A percentile compares a stretch with the other conserved stretches of the same genome.
Conservation (phyloP, 2,888 invertebrate species). For the Acanthosepion esculentum region DNA sequence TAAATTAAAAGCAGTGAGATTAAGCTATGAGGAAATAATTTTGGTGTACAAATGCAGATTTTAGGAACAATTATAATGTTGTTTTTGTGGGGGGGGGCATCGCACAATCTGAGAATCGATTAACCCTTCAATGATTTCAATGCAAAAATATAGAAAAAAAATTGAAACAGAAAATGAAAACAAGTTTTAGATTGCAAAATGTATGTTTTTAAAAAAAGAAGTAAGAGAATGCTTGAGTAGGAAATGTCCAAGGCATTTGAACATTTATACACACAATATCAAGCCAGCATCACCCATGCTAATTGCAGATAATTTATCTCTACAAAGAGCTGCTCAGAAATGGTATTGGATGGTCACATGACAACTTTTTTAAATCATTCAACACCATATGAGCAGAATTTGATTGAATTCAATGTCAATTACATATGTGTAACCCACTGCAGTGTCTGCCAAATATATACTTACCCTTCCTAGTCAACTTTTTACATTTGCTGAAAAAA, state of each 20-base stretch:
- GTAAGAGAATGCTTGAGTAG: conserved; percentile 5
- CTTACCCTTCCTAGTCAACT: conserved; percentile 46
- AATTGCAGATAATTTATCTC: conserved; percentile 47
- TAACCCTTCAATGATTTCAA: not conserved
- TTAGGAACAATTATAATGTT: not conserved
- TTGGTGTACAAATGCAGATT: not conserved
- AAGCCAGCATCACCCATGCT: conserved; percentile 47
- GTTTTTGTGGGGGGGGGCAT: not conserved
- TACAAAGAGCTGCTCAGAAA: conserved; percentile 42
- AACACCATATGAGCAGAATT: conserved; percentile 46
- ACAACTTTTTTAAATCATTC: not conserved
- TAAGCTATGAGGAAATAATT: not conserved
- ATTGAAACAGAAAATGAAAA: not conserved
- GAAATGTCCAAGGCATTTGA: conserved; percentile 43
- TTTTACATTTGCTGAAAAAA: conserved; percentile 45
- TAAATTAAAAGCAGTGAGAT: too few relatives aligned
- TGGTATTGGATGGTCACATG: conserved; percentile 44
- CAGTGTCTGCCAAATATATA: conserved; percentile 45
- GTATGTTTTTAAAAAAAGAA: too few relatives aligned
- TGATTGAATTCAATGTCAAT: conserved; percentile 40
- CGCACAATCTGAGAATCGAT: not conserved
- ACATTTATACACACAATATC: conserved; percentile 40
- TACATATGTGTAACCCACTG: conserved; percentile 47
- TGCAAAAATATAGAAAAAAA: not conserved
- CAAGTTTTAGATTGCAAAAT: not conserved